Evolutionary conservation across 2,888 invertebrate species (phyloP).

Genomic region (Antheraea yamamai): DNA sequence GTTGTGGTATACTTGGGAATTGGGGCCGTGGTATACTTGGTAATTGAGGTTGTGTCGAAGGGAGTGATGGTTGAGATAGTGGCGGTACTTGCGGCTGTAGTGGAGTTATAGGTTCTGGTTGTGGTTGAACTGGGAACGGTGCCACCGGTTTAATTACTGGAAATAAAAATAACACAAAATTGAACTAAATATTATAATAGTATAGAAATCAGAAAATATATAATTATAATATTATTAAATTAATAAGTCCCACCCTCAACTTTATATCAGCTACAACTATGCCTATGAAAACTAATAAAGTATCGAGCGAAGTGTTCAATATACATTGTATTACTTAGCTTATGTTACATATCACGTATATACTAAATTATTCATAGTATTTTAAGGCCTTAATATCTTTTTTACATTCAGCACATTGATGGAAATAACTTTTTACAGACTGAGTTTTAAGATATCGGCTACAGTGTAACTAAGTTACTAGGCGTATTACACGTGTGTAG

Average conservation of each 20-base stretch:
- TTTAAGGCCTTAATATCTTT: too few relatives aligned
- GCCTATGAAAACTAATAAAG: too few relatives aligned
- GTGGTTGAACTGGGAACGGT: slow-evolving; percentile 14
- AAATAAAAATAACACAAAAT: background rate
- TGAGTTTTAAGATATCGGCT: background rate
- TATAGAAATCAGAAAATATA: background rate
- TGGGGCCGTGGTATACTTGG: slow-evolving; percentile 27
- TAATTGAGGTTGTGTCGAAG: slow-evolving; percentile 19
- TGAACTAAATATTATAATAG: background rate
- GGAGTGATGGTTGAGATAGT: slow-evolving; percentile 17
- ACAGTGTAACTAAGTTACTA: background rate
- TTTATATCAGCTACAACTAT: too few relatives aligned
- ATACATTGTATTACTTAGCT: too few relatives aligned
- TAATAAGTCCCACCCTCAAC: too few relatives aligned
- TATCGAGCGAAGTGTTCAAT: too few relatives aligned
- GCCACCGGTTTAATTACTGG: slow-evolving; percentile 4
- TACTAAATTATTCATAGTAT: too few relatives aligned
- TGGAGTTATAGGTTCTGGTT: slow-evolving; percentile 13
- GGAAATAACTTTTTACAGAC: background rate
- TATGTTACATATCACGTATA: too few relatives aligned
- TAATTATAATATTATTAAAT: background rate
- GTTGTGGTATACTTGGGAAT: slow-evolving; percentile 22
- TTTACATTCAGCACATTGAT: too few relatives aligned
- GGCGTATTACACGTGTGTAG: background rate
- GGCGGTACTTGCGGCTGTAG: slow-evolving; percentile 15